Evolutionary conservation across 1,140 invertebrate species (phyloP).

Genomic region (Drosophila nebulosa): DNA sequence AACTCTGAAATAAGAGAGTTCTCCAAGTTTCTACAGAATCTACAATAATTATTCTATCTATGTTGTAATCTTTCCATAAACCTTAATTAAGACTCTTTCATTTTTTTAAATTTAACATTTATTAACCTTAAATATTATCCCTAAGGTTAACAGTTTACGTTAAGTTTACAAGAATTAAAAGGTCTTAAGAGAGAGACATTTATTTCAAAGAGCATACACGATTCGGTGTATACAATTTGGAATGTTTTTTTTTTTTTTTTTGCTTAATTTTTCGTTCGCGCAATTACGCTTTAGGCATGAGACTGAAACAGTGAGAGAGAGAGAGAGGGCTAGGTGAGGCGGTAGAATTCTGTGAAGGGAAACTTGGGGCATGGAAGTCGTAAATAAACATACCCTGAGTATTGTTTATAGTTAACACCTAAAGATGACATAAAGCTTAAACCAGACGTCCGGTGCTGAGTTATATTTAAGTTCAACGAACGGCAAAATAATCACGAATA

Average conservation of each 20-base stretch:
- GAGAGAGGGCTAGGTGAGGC: no score
- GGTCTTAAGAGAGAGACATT: no score
- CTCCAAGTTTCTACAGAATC: no score
- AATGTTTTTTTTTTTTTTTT: neutral
- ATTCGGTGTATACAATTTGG: neutral
- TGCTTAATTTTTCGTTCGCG: constrained; percentile 37
- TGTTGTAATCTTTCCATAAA: no score
- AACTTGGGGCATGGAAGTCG: constrained; percentile 50
- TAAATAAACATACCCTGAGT: constrained; percentile 56
- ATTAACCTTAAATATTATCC: no score
- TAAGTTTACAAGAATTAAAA: no score
- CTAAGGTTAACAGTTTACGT: no score
- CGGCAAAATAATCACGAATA: neutral
- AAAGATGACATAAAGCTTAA: constrained; percentile 43
- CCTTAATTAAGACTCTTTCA: no score
- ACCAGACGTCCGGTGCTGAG: constrained; percentile 35
- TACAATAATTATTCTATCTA: no score
- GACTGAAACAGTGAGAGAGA: neutral
- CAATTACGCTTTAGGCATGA: constrained; percentile 54
- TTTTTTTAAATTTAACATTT: no score
- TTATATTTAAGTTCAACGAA: constrained; percentile 49
- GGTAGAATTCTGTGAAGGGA: neutral
- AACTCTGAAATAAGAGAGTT: no score
- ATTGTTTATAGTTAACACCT: constrained; percentile 77
- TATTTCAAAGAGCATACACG: neutral